phyloP scores from a whole-genome alignment of 2,113 vertebrate species.

The Salvelinus alpinus region DNA sequence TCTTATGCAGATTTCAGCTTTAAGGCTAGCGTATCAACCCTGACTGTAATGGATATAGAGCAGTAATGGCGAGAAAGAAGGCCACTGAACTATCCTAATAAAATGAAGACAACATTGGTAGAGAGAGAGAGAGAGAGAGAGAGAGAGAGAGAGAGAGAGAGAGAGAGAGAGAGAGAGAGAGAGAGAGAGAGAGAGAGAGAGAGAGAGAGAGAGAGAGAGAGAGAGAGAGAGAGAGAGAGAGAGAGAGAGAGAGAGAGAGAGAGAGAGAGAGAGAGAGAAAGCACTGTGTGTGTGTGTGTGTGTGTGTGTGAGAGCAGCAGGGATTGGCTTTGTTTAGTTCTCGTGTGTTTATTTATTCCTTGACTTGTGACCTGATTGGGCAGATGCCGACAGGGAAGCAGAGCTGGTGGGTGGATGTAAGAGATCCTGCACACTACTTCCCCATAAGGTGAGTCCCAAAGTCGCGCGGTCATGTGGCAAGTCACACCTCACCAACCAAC shows the following conservation, averaged over 20 bases:
- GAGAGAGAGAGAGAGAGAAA: not conserved
- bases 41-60: not conserved
- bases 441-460: conserved; percentile 54
- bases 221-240: not conserved
- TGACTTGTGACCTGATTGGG: not conserved
- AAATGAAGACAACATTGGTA: not conserved
- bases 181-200: no score
- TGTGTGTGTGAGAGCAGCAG: not conserved
- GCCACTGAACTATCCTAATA: no score
- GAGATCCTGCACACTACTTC: conserved; percentile 26
- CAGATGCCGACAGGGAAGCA: conserved; percentile 23
- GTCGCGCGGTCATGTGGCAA: not conserved
- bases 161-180: no score
- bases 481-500: not conserved
- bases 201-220: not conserved
- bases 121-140: not conserved
- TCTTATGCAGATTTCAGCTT: no score
- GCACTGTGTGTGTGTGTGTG: not conserved
- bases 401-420: conserved; percentile 68
- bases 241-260: not conserved
- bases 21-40: no score
- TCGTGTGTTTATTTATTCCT: not conserved
- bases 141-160: no score
- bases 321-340: not conserved
- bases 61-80: no score